Conservation (phyloP, 2,888 invertebrate genomes). For the Hypolimnas misippus region DNA sequence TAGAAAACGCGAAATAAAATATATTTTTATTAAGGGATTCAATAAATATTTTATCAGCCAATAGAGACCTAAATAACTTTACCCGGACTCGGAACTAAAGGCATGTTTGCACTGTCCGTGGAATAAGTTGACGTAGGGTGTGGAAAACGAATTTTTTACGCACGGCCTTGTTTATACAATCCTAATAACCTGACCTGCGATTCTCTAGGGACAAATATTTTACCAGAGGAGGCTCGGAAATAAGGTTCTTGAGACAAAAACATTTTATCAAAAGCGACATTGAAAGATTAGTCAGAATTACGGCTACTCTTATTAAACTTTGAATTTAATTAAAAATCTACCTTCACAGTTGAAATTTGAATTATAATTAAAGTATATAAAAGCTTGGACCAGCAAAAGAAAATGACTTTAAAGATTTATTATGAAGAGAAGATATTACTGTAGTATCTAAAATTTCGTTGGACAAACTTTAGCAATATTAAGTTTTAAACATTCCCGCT, state of each 20-base stretch:
- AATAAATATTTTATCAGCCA: conserved; percentile 39
- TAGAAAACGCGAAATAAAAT: conserved; percentile 24
- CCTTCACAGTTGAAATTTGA: neutral
- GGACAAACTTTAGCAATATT: too few species aligned
- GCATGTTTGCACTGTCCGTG: conserved; percentile 48
- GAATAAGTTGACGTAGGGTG: conserved; percentile 53
- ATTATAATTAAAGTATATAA: neutral
- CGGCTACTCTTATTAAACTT: neutral
- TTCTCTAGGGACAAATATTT: conserved; percentile 58
- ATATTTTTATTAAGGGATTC: conserved; percentile 31
- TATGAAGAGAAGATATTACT: too few species aligned
- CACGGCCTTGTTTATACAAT: conserved; percentile 62
- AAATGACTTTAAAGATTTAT: too few species aligned
- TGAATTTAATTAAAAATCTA: neutral
- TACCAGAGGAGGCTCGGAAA: conserved; percentile 42
- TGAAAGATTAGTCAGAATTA: conserved; percentile 7
- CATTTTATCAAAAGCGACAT: conserved; percentile 21
- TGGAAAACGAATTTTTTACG: conserved; percentile 53
- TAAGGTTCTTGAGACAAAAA: conserved; percentile 31
- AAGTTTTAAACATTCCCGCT: too few species aligned
- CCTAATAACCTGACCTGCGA: conserved; percentile 58
- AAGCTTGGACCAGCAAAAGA: too few species aligned
- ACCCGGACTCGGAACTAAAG: conserved; percentile 28
- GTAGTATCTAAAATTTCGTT: too few species aligned
- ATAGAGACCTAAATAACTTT: conserved; percentile 30